Base-by-base conservation (phyloP, 1,140 invertebrate species). In the Conus betulinus region DNA sequence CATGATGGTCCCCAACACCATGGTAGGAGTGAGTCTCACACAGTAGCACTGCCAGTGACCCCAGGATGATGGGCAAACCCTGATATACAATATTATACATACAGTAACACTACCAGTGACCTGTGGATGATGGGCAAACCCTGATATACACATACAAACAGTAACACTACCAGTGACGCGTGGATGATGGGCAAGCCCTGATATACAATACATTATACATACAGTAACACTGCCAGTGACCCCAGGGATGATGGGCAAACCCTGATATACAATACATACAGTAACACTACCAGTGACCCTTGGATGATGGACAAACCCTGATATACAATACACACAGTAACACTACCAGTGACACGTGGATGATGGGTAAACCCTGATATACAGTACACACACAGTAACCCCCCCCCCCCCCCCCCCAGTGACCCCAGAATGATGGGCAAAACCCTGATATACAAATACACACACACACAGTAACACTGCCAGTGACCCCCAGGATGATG, bases 61-160 rank as follows among this genome's bases (percentile, higher is more conserved):
- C 94, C n/a, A 91, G 85, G 60, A 95, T 91, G 23, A 95, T 90
- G 5, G 94, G 94, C 6, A 94, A 79, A 82, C 93, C 93, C 94
- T 94, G 88, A 5, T 89, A 60, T 8, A 15, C 8, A 60, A 60
- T 60, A n/a, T n/a, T n/a, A n/a, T n/a, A 39, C 89, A 90, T 94
- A 95, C 57, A 93, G 89, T 79, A 95, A 89, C 25, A 94, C 92
- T n/a, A 93, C 94, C 79, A 91, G 82, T 76, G 92, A 93, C 10
- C 92, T 93, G 20, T 91, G 85, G 60, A 95, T 91, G 23, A 95
- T 90, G 5, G 94, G 94, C 6, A 94, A 79, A 82, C 93, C 93
- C 94, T 94, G 88, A 5, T 89, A 60, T 8, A 15, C 8, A 60
- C 8, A 5, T 60, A 39, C 89, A 90, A 94, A 95, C 57, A 93